Percentiles rank a stretch among this genome's conserved stretches.
Conservation (phyloP, 2,888 invertebrate species). For the Caenorhabditis sp. region DNA sequence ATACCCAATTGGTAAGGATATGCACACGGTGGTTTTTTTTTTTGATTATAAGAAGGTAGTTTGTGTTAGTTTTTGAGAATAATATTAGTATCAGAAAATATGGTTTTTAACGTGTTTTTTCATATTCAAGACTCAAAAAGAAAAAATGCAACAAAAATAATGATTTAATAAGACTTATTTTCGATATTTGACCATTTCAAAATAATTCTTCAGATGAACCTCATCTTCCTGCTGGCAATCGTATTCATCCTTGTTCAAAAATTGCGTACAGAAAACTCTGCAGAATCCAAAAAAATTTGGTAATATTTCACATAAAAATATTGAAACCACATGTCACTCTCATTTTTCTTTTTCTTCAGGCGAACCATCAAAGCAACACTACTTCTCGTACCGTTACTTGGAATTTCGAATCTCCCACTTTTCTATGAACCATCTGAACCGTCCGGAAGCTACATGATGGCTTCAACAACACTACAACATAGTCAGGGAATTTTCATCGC, state of each 20-base stretch:
- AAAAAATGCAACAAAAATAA: no score
- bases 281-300: conserved; percentile 73
- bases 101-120: no score
- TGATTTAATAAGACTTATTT: no score
- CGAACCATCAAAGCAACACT: conserved; percentile 75
- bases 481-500: conserved; percentile 73
- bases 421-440: conserved; percentile 72
- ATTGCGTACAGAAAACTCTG: conserved; percentile 72
- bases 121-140: no score
- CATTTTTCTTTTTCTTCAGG: conserved; percentile 67
- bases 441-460: conserved; percentile 73
- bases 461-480: conserved; percentile 74
- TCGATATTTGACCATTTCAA: no score
- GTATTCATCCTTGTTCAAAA: conserved; percentile 73
- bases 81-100: no score
- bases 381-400: conserved; percentile 75
- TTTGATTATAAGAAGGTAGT: no score
- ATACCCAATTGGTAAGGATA: no score
- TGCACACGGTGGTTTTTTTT: no score
- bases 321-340: conserved; percentile 6
- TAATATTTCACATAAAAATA: conserved; percentile 12
- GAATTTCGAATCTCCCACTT: conserved; percentile 75
- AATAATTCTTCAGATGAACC: conserved; percentile 71
- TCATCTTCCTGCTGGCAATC: conserved; percentile 73
- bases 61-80: no score